Evolutionary conservation across 2,113 vertebrate genomes (phyloP).

Genomic region (Tor tambroides): DNA sequence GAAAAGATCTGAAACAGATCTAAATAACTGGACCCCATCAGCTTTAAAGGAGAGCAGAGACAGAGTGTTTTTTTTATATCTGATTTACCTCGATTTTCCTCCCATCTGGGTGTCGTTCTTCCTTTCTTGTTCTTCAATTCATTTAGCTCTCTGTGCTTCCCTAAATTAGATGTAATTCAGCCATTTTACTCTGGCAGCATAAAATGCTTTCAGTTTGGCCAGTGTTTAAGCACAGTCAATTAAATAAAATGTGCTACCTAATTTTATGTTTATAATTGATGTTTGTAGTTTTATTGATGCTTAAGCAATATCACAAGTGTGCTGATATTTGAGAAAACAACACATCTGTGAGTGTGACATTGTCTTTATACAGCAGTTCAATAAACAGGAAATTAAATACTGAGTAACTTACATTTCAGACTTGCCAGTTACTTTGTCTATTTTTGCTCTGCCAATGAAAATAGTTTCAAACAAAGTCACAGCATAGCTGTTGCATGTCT

Average conservation of each 20-base stretch:
- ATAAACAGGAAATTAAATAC: not conserved
- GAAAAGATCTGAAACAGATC: not conserved
- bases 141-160: not conserved
- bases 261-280: not conserved
- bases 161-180: constrained; percentile 18
- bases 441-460: not conserved
- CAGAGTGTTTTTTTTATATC: not conserved
- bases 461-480: not conserved
- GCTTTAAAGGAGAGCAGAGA: not conserved
- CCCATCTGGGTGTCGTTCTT: not conserved
- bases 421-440: not conserved
- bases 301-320: not conserved
- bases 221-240: not conserved
- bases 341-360: not conserved
- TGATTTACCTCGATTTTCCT: constrained; percentile 13
- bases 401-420: not conserved
- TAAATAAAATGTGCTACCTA: not conserved
- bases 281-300: not conserved
- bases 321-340: not conserved
- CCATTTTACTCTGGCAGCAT: not conserved
- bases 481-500: not conserved
- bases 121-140: not conserved
- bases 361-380: not conserved
- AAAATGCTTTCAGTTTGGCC: not conserved
- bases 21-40: constrained; percentile 11